These are phyloP conservation scores for Falco columbarius DNA, from an alignment of 2,797 vertebrate genomes.

Conservation along the genomic window DNA sequence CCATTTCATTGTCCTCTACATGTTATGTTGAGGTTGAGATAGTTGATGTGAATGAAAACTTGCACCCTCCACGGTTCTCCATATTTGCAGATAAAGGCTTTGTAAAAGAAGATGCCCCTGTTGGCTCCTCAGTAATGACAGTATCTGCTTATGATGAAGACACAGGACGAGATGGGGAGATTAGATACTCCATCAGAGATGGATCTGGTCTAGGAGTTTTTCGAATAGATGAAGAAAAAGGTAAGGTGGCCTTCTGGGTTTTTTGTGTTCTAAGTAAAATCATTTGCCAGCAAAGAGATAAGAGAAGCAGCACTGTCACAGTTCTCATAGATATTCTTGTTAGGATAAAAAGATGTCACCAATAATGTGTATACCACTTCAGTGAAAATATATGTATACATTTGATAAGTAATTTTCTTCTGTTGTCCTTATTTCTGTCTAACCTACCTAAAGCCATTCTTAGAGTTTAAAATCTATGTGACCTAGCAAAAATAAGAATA, in stretches of 20 bases:
- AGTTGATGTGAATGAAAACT: constrained; percentile 96
- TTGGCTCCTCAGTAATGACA: constrained; percentile 91
- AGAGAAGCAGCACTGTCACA: background rate
- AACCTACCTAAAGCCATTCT: background rate
- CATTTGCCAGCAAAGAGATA: background rate
- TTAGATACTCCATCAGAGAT: constrained; percentile 93
- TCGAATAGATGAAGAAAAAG: constrained; percentile 93
- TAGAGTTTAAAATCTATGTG: background rate
- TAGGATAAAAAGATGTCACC: background rate
- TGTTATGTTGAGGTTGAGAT: constrained; percentile 94
- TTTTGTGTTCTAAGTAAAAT: background rate
- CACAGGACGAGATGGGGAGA: constrained; percentile 88
- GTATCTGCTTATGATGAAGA: constrained; percentile 93
- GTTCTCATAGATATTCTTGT: background rate
- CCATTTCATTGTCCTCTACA: constrained; percentile 89
- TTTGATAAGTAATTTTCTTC: background rate
- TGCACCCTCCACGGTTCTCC: constrained; percentile 87
- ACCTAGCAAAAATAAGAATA: background rate
- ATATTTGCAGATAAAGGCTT: constrained; percentile 91
- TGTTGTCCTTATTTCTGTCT: background rate
- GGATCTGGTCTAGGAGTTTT: constrained; percentile 96
- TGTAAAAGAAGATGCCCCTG: constrained; percentile 89
- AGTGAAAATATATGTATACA: background rate
- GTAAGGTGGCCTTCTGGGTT: constrained; percentile 76
- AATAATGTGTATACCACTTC: background rate